These are phyloP conservation scores for Ptilorrhoa leucosticta DNA, from an alignment of 2,113 vertebrate genomes.

Conservation along the genomic window DNA sequence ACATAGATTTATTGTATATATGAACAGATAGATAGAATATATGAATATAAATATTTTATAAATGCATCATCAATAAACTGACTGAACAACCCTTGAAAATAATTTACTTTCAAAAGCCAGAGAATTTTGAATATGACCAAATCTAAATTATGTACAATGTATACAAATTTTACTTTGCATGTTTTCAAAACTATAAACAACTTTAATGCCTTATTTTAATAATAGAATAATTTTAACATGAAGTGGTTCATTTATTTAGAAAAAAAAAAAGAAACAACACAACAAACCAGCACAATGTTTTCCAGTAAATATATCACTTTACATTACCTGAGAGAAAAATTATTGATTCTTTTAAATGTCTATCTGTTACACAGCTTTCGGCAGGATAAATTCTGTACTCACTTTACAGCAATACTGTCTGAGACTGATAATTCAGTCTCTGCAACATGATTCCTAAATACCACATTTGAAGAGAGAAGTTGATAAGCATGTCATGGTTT, in stretches of 20 bases:
- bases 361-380: neutral
- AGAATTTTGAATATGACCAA: neutral
- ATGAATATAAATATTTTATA: neutral
- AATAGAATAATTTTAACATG: neutral
- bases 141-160: neutral
- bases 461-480: neutral
- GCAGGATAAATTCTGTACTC: neutral
- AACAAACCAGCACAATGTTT: neutral
- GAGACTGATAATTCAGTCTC: slow-evolving; percentile 22
- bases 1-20: neutral
- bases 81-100: neutral
- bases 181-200: neutral
- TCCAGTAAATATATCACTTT: neutral
- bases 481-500: neutral
- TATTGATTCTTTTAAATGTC: neutral
- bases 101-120: neutral
- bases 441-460: neutral
- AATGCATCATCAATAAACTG: neutral
- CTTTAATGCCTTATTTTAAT: neutral
- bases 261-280: neutral
- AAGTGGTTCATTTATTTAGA: neutral
- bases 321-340: neutral
- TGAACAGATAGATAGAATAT: neutral
- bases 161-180: neutral
- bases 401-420: neutral